Evolutionary conservation across 2,113 vertebrate genomes (phyloP).

Genomic region (Hyperopisus bebe): DNA sequence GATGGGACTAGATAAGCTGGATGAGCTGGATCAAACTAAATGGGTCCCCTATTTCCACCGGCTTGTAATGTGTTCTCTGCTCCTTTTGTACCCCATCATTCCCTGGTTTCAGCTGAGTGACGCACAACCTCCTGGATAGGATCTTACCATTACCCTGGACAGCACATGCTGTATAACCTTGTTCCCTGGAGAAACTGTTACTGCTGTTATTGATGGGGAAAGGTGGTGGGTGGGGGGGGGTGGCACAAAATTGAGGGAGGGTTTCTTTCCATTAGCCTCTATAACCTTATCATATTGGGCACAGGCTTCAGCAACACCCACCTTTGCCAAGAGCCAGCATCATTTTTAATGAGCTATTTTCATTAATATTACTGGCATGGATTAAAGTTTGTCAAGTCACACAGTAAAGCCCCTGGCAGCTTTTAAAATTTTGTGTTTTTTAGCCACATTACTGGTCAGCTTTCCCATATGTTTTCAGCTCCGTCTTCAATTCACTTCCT

Average conservation of each 20-base stretch:
- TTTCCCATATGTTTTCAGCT: conserved; percentile 17
- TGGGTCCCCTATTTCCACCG: neutral
- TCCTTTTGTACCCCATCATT: neutral
- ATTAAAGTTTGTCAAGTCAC: conserved; percentile 16
- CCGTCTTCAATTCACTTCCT: conserved; percentile 16
- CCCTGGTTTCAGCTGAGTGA: neutral
- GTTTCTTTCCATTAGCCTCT: conserved; percentile 37
- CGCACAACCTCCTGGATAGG: neutral
- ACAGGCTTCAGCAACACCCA: conserved; percentile 43
- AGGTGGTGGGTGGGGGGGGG: conserved; percentile 33
- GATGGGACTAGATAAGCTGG: conserved; percentile 37
- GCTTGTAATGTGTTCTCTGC: neutral
- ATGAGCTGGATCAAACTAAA: neutral
- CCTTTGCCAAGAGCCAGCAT: neutral
- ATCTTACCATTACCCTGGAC: neutral
- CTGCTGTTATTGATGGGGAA: conserved; percentile 25
- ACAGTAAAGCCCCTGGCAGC: neutral
- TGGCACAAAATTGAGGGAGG: conserved; percentile 20
- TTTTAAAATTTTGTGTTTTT: neutral
- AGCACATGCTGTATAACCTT: neutral
- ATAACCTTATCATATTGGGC: conserved; percentile 31
- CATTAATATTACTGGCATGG: neutral
- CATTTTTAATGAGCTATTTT: neutral
- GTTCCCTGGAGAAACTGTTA: conserved; percentile 13
- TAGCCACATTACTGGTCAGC: conserved; percentile 27